Evolutionary conservation across 2,797 vertebrate species (phyloP), one percentile per base, ranked within the genome.

Genomic region (Hozukius guyotensis): DNA sequence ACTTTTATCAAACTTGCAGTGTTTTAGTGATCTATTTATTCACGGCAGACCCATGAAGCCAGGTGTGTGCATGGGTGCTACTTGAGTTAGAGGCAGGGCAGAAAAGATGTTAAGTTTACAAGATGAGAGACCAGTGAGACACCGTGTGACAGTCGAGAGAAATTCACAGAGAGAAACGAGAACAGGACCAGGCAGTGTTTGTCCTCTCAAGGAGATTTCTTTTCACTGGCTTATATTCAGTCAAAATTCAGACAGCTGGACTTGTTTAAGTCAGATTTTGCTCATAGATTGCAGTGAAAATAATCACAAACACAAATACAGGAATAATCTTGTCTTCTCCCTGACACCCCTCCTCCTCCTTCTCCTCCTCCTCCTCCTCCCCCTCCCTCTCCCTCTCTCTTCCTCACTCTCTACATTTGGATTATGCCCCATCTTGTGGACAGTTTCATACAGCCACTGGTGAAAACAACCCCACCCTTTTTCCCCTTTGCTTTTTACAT

Each of bases 391-490:
- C 22, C 31, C 46, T 4, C 5, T 61, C 24, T 73, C 25, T 78
- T 29, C 13, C 8, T 6, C 55, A 6, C 8, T 53, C 53, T 73
- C 22, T 79, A 2, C 9, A 61, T 86, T 93, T 89, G 88, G 55
- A 71, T 87, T 52, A 85, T 79, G 57, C 93, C 4, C 94, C 94
- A 91, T 79, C 92, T 93, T 88, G 93, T 94, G 94, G 92, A 83
- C 80, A 85, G 4, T 80, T 63, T 85, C 16, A 72, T 71, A 34
- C 14, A 81, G 59, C 69, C 38, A 2, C 57, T 71, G 31, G 4
- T 76, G 10, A 22, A 69, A 61, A 57, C 36, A 71, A 16, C 4
- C 14, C 32, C 55, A 53, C 25, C 64, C 25, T 14, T 11, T 53
- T 46, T 8, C 46, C 22, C 22, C 38, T 71, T 46, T 63, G 3